phyloP scores from a whole-genome alignment of 2,888 invertebrate species.

The Frankliniella fusca region DNA sequence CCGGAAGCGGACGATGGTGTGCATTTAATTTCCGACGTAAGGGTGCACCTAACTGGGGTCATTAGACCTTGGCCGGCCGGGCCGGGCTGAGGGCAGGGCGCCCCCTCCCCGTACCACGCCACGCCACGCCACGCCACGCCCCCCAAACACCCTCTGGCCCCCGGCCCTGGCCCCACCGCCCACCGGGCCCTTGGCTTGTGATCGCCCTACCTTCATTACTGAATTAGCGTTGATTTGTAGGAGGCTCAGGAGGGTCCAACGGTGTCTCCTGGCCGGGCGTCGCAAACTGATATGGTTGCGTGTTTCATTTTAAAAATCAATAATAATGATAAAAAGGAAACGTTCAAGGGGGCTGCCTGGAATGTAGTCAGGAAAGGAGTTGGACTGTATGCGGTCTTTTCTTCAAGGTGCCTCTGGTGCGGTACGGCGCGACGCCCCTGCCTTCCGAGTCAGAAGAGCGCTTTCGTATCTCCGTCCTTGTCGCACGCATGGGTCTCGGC shows the following conservation, averaged over 20 bases:
- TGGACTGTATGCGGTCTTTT: too few relatives aligned
- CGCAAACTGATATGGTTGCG: too few relatives aligned
- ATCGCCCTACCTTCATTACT: not conserved
- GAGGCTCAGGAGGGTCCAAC: not conserved
- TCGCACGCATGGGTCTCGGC: too few relatives aligned
- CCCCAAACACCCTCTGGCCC: not conserved
- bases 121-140: not conserved
- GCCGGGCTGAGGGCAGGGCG: not conserved
- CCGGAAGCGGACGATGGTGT: slow-evolving; percentile 4
- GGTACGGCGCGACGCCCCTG: too few relatives aligned
- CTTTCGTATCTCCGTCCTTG: too few relatives aligned
- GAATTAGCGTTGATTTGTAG: slow-evolving; percentile 12
- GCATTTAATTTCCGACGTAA: not conserved
- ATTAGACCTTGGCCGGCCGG: not conserved
- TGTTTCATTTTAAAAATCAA: too few relatives aligned
- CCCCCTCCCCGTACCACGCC: not conserved
- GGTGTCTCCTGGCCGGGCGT: too few relatives aligned
- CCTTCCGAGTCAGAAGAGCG: too few relatives aligned
- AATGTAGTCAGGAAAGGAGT: too few relatives aligned
- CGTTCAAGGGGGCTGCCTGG: too few relatives aligned
- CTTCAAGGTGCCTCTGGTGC: too few relatives aligned
- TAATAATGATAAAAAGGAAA: too few relatives aligned
- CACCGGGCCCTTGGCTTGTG: not conserved
- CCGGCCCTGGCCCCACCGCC: not conserved
- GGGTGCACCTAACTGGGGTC: slow-evolving; percentile 1